Evolutionary conservation across 2,113 vertebrate genomes (phyloP).

Genomic region (Centropus bengalensis): DNA sequence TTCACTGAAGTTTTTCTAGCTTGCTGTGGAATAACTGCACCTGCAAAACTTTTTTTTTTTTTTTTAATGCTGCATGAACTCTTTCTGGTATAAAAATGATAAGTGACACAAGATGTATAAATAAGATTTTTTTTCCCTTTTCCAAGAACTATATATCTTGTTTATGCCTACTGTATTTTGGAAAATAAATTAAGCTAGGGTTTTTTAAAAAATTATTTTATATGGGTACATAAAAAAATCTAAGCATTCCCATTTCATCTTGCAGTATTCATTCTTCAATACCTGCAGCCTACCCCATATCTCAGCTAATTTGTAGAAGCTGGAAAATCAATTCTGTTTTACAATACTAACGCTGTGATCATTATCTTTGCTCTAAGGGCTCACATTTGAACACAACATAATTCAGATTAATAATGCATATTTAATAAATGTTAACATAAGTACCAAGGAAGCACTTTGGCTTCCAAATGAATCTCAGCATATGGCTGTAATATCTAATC

Average conservation of each 20-base stretch:
- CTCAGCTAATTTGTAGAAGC: constrained; percentile 54
- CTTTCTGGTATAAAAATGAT: background rate
- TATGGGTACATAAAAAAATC: background rate
- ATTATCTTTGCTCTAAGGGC: constrained; percentile 55
- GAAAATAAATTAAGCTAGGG: background rate
- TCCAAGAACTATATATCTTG: background rate
- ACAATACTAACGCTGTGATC: constrained; percentile 53
- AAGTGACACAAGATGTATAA: background rate
- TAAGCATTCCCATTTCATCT: background rate
- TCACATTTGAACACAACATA: constrained; percentile 54
- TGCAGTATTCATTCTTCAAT: background rate
- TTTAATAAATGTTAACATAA: constrained; percentile 65
- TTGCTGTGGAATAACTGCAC: background rate
- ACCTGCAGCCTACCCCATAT: constrained; percentile 9
- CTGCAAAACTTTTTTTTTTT: background rate
- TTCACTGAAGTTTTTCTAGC: background rate
- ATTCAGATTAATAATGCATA: constrained; percentile 70
- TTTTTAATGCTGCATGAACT: background rate
- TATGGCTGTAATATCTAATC: constrained; percentile 53
- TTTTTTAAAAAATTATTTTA: background rate
- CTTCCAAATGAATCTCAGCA: constrained; percentile 51
- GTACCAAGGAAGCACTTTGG: constrained; percentile 39
- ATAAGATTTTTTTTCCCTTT: background rate
- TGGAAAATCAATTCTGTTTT: constrained; percentile 65
- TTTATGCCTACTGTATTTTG: background rate